phyloP scores from a whole-genome alignment of 2,113 vertebrate genomes.

The Dicrurus megarhynchus region DNA sequence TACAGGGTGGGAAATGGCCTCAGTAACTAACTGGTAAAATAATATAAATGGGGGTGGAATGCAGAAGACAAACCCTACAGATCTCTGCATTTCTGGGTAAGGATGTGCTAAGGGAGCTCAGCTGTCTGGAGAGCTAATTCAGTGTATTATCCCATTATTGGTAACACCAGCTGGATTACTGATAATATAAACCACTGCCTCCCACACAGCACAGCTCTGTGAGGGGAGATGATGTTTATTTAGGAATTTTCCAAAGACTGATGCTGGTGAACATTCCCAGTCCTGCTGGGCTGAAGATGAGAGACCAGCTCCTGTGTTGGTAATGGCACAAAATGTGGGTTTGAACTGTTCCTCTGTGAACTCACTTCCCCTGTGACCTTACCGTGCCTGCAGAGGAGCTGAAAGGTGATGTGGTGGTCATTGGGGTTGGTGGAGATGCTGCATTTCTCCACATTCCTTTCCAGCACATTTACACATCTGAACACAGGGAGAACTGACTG shows the following conservation, averaged over 20 bases:
- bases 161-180: background rate
- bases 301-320: background rate
- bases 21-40: background rate
- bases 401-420: constrained; percentile 75
- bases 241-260: background rate
- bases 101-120: background rate
- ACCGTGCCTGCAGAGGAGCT: constrained; percentile 91
- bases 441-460: constrained; percentile 86
- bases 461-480: constrained; percentile 79
- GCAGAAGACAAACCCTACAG: background rate
- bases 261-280: background rate
- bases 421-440: constrained; percentile 73
- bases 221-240: background rate
- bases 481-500: constrained; percentile 90
- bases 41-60: background rate
- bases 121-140: background rate
- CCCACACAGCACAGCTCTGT: background rate
- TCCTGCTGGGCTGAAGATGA: background rate
- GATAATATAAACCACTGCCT: background rate
- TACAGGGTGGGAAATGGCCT: background rate
- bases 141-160: background rate
- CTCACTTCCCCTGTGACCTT: constrained; percentile 15
- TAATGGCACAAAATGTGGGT: background rate
- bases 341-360: background rate
- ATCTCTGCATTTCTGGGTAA: background rate